Evolutionary conservation across 2,888 invertebrate genomes (phyloP).

Genomic region (Pheosia tremula): DNA sequence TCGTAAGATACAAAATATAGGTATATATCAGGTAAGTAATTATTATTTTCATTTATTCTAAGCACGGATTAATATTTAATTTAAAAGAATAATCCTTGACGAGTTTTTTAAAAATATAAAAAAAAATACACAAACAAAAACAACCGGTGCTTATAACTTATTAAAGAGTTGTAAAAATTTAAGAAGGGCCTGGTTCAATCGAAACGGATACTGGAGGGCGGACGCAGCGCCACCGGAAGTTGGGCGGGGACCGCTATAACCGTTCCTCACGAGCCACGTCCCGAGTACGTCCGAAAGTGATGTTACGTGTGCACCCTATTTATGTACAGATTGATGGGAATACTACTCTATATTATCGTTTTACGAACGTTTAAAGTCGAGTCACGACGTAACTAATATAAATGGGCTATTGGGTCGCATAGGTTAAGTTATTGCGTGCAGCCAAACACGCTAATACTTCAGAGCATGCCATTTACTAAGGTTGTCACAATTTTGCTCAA

Average conservation of each 20-base stretch:
- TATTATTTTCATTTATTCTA: too few species aligned
- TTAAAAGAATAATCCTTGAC: too few species aligned
- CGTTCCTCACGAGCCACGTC: constrained; percentile 64
- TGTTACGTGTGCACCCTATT: constrained; percentile 61
- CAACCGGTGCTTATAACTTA: constrained; percentile 36
- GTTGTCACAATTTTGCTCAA: too few species aligned
- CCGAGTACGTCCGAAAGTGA: constrained; percentile 55
- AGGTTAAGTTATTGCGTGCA: background rate
- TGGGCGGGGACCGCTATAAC: constrained; percentile 55
- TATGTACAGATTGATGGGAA: constrained; percentile 65
- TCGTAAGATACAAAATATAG: too few species aligned
- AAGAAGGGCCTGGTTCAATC: constrained; percentile 44
- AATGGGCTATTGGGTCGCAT: background rate
- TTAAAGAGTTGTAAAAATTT: constrained; percentile 41
- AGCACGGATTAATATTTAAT: too few species aligned
- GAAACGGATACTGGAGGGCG: constrained; percentile 57
- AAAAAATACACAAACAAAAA: background rate
- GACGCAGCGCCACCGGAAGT: constrained; percentile 50
- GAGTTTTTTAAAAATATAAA: background rate
- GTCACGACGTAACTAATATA: constrained; percentile 6
- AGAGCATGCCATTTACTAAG: too few species aligned
- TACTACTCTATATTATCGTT: constrained; percentile 48
- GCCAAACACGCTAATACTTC: background rate
- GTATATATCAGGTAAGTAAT: too few species aligned
- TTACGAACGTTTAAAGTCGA: constrained; percentile 24